A percentile compares a stretch with the other conserved stretches of the same genome.
These are phyloP conservation scores for Mystacides longicornis DNA, from an alignment of 2,888 invertebrate species.

Conservation along the genomic window DNA sequence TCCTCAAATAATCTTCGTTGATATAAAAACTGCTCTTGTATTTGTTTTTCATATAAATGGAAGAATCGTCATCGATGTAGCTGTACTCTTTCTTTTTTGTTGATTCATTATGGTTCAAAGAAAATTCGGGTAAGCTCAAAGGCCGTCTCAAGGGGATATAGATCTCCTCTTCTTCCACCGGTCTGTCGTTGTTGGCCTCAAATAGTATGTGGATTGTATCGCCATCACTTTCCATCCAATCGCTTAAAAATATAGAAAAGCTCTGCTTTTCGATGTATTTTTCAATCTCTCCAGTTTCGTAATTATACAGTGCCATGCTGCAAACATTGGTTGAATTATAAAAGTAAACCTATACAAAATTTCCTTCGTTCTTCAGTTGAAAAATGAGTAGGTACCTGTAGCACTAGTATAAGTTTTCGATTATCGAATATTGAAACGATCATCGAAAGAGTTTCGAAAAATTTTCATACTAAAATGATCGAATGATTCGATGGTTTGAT, in stretches of 20 bases:
- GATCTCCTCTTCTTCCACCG: background rate
- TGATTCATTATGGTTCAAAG: background rate
- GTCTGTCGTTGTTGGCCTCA: background rate
- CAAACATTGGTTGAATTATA: background rate
- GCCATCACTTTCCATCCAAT: background rate
- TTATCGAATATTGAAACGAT: too few relatives aligned
- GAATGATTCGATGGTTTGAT: too few relatives aligned
- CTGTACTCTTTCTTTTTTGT: background rate
- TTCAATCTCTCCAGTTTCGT: background rate
- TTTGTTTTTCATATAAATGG: background rate
- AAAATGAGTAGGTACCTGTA: too few relatives aligned
- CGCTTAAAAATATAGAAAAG: background rate
- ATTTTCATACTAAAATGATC: too few relatives aligned
- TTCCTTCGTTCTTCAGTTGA: too few relatives aligned
- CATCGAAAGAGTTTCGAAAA: too few relatives aligned
- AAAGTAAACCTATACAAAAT: background rate
- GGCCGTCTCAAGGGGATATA: too few relatives aligned
- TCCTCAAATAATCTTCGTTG: background rate
- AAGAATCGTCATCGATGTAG: background rate
- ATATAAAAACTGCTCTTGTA: background rate
- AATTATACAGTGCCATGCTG: background rate
- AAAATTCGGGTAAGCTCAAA: background rate
- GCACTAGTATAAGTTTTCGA: too few relatives aligned
- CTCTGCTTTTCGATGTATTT: background rate
- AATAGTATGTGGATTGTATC: background rate